A percentile compares a stretch with the other conserved stretches of the same genome.
phyloP scores from a whole-genome alignment of 23 tunicate species.

The Styela plicata region DNA sequence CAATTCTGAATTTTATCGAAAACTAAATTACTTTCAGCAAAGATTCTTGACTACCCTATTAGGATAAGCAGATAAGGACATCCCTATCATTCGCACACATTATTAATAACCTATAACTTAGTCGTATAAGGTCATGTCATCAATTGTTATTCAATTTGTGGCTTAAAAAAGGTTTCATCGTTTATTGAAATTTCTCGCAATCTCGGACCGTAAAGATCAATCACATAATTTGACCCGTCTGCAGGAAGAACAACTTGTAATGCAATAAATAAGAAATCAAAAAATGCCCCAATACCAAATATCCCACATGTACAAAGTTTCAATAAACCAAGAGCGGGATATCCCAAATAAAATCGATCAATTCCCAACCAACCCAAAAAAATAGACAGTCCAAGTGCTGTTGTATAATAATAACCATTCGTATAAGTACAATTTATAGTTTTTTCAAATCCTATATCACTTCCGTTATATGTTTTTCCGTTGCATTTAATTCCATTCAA shows the following conservation, averaged over 20 bases:
- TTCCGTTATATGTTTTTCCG: constrained; percentile 35
- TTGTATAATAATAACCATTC: constrained; percentile 68
- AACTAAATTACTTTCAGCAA: no score
- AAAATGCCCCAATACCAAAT: constrained; percentile 83
- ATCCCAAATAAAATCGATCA: constrained; percentile 89
- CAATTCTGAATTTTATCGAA: no score
- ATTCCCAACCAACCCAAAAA: constrained; percentile 94
- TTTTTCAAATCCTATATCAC: constrained; percentile 47
- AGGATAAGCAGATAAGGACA: no score
- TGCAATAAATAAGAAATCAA: constrained; percentile 72
- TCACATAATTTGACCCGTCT: constrained; percentile 92
- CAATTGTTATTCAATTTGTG: background rate
- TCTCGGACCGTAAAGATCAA: constrained; percentile 78
- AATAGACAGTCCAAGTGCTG: constrained; percentile 74
- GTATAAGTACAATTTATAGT: constrained; percentile 66
- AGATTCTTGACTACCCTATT: no score
- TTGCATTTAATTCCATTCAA: constrained; percentile 32
- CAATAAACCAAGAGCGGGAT: constrained; percentile 83
- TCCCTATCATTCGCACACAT: no score
- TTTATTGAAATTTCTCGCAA: constrained; percentile 36
- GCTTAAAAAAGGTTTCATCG: constrained; percentile 54
- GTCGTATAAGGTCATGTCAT: no score
- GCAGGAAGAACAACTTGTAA: constrained; percentile 70
- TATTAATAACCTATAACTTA: no score
- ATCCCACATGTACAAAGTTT: constrained; percentile 86